A percentile compares a stretch with the other conserved stretches of the same genome.
phyloP scores from a whole-genome alignment of 2,888 invertebrate species.

The Cordilura impudica region DNA sequence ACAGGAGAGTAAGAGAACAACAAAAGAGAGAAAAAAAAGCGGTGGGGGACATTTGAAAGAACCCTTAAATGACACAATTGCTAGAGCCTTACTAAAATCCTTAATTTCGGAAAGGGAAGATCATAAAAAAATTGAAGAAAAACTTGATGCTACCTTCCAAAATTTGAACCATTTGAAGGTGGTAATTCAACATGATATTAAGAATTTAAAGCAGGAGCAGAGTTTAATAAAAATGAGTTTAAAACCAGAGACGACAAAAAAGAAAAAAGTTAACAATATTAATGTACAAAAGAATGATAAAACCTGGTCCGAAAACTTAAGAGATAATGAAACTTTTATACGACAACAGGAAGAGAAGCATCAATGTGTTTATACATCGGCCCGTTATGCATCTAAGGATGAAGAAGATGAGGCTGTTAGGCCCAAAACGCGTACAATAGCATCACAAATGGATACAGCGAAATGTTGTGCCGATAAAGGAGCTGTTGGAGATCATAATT shows the following conservation, averaged over 20 bases:
- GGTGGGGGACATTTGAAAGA: background rate
- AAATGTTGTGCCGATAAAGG: conserved; percentile 3
- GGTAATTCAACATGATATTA: conserved; percentile 59
- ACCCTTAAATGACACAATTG: background rate
- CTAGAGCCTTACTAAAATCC: background rate
- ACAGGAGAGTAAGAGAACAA: background rate
- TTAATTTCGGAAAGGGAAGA: background rate
- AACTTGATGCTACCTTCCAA: background rate
- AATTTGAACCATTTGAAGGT: conserved; percentile 35
- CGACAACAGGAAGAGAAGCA: conserved; percentile 23
- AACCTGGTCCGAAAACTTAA: conserved; percentile 47
- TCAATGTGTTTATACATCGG: conserved; percentile 42
- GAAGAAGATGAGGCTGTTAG: conserved; percentile 51
- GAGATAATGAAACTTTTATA: background rate
- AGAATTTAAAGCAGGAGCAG: conserved; percentile 43
- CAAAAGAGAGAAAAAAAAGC: background rate
- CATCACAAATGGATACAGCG: conserved; percentile 42
- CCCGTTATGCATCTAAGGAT: conserved; percentile 35
- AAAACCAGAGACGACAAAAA: conserved; percentile 1
- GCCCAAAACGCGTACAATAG: conserved; percentile 60
- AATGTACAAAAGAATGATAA: conserved; percentile 35
- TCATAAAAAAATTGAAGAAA: background rate
- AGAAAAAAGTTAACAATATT: background rate
- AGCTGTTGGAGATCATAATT: conserved; percentile 36
- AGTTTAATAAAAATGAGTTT: background rate